Conservation (phyloP, 2,113 vertebrate species). For the Chaetodon auriga region DNA sequence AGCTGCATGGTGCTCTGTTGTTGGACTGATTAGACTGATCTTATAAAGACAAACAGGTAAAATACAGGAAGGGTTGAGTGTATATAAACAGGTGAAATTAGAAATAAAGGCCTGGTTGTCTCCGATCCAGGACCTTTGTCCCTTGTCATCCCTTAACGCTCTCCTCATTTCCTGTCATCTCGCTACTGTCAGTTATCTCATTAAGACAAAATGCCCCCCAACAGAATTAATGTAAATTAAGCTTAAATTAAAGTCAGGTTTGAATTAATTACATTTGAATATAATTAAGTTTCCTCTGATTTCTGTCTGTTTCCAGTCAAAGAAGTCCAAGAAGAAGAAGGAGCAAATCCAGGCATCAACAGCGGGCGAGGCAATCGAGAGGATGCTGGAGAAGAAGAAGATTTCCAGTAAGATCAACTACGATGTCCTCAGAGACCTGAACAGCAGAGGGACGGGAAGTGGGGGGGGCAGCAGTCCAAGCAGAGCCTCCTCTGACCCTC, state of each 20-base stretch:
- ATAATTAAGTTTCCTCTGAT: neutral
- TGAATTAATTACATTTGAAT: too few relatives aligned
- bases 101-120: too few relatives aligned
- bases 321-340: slow-evolving; percentile 90
- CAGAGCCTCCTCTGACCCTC: slow-evolving; percentile 62
- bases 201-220: too few relatives aligned
- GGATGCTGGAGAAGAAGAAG: slow-evolving; percentile 98
- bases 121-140: too few relatives aligned
- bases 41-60: too few relatives aligned
- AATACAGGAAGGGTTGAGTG: too few relatives aligned
- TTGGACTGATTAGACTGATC: too few relatives aligned
- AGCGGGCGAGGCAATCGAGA: slow-evolving; percentile 96
- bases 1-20: too few relatives aligned
- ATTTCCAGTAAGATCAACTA: slow-evolving; percentile 99
- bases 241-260: neutral
- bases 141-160: too few relatives aligned
- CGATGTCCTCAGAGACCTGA: slow-evolving; percentile 93
- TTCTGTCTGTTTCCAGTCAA: slow-evolving; percentile 85
- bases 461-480: slow-evolving; percentile 70
- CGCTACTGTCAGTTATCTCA: too few relatives aligned
- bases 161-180: too few relatives aligned
- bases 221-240: neutral
- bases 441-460: slow-evolving; percentile 80
- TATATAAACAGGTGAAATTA: too few relatives aligned
- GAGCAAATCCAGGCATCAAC: slow-evolving; percentile 92